Evolutionary conservation across 2,888 invertebrate species (phyloP).

Genomic region (Alcis repandata): DNA sequence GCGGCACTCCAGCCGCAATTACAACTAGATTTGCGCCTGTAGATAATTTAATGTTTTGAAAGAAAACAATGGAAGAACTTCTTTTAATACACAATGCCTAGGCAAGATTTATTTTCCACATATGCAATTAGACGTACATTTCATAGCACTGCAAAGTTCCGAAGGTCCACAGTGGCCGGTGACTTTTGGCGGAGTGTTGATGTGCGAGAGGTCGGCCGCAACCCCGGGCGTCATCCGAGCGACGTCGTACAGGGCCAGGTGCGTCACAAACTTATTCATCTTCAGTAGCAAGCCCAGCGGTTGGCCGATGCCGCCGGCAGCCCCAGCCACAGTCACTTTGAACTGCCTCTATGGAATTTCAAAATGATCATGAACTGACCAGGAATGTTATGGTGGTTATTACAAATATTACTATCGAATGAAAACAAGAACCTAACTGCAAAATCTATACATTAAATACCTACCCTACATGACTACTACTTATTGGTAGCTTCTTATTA

Average conservation of each 20-base stretch:
- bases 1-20: not conserved
- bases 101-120: not conserved
- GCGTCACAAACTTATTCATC: not conserved
- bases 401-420: too few species aligned
- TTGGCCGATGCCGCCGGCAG: conserved; percentile 6
- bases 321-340: conserved; percentile 2
- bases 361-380: too few species aligned
- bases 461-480: too few species aligned
- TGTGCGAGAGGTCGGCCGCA: not conserved
- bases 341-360: not conserved
- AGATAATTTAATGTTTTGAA: not conserved
- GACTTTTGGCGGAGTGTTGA: not conserved
- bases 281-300: not conserved
- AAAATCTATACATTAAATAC: too few species aligned
- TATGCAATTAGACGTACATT: not conserved
- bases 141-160: not conserved
- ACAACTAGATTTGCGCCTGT: not conserved
- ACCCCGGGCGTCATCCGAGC: not conserved
- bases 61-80: too few species aligned
- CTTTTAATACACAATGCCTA: not conserved
- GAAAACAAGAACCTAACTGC: too few species aligned
- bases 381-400: too few species aligned
- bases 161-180: not conserved
- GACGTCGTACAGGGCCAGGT: not conserved
- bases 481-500: not conserved